Conservation (phyloP, 2,797 vertebrate species). For the Cephalopachus bancanus region DNA sequence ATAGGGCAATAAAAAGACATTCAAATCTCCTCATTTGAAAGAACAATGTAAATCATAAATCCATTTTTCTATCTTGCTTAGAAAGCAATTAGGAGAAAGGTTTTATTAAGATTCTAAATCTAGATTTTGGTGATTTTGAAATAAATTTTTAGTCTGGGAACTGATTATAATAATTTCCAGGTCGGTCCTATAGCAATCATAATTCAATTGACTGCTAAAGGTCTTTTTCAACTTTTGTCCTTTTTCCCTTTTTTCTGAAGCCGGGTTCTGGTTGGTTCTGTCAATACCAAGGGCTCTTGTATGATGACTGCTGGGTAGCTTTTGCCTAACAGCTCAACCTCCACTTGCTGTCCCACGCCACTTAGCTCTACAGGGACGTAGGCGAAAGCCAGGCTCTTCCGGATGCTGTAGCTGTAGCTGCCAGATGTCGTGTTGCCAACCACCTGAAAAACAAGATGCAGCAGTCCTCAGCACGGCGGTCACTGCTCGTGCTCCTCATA, state of each 20-base stretch:
- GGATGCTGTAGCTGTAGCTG: constrained; percentile 94
- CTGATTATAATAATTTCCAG: constrained; percentile 52
- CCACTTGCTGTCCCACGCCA: constrained; percentile 93
- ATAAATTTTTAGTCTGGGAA: background rate
- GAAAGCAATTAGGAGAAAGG: background rate
- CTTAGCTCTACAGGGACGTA: constrained; percentile 94
- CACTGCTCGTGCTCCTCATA: background rate
- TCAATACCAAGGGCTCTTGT: constrained; percentile 95
- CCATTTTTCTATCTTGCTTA: constrained; percentile 11
- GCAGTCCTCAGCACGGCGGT: fast-evolving
- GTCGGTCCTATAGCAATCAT: background rate
- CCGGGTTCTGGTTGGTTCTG: constrained; percentile 93
- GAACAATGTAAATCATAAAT: background rate
- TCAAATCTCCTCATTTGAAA: constrained; percentile 59
- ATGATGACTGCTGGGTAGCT: constrained; percentile 93
- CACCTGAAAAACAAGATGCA: constrained; percentile 90
- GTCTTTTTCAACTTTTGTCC: constrained; percentile 83
- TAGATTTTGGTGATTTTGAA: constrained; percentile 61
- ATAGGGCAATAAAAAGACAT: background rate
- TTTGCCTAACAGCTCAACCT: constrained; percentile 95
- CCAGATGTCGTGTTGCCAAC: constrained; percentile 98
- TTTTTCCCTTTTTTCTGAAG: constrained; percentile 92
- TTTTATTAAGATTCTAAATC: constrained; percentile 41
- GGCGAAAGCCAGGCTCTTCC: constrained; percentile 95
- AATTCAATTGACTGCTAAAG: background rate